These are phyloP conservation scores for Deilephila elpenor DNA, from an alignment of 2,888 invertebrate genomes.

Conservation along the genomic window DNA sequence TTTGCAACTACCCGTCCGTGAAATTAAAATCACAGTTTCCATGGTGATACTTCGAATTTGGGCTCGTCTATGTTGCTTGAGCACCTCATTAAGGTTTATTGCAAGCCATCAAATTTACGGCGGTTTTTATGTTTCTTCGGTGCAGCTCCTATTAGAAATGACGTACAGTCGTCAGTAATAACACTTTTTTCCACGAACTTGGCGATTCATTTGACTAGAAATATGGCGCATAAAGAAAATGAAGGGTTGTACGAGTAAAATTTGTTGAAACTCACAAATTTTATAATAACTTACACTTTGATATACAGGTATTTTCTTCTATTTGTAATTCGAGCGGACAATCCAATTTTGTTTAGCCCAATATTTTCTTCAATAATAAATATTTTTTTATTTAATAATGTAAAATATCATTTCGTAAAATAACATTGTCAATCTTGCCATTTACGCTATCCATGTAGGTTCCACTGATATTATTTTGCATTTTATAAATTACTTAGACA, in stretches of 20 bases:
- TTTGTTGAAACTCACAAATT: too few species aligned
- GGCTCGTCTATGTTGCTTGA: conserved; percentile 39
- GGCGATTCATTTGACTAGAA: neutral
- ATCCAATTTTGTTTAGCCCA: too few species aligned
- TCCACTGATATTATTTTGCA: too few species aligned
- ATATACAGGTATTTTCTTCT: too few species aligned
- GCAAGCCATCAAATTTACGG: conserved; percentile 11
- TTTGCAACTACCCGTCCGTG: conserved; percentile 52
- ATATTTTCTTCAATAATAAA: too few species aligned
- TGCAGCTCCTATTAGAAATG: conserved; percentile 11
- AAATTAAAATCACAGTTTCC: conserved; percentile 54
- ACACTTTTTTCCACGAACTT: neutral
- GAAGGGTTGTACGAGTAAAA: neutral
- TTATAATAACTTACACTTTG: too few species aligned
- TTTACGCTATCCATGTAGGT: too few species aligned
- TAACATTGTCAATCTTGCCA: too few species aligned
- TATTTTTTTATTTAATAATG: too few species aligned
- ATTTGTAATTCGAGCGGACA: too few species aligned
- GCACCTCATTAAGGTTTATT: conserved; percentile 19
- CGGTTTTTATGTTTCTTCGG: conserved; percentile 11
- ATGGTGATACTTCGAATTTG: conserved; percentile 49
- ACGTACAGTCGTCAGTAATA: neutral
- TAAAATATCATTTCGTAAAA: too few species aligned
- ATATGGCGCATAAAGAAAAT: neutral
- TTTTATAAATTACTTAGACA: too few species aligned